A percentile compares a stretch with the other conserved stretches of the same genome.
Evolutionary conservation across 1,140 invertebrate genomes (phyloP).

Genomic region (Gonioctena quinquepunctata): DNA sequence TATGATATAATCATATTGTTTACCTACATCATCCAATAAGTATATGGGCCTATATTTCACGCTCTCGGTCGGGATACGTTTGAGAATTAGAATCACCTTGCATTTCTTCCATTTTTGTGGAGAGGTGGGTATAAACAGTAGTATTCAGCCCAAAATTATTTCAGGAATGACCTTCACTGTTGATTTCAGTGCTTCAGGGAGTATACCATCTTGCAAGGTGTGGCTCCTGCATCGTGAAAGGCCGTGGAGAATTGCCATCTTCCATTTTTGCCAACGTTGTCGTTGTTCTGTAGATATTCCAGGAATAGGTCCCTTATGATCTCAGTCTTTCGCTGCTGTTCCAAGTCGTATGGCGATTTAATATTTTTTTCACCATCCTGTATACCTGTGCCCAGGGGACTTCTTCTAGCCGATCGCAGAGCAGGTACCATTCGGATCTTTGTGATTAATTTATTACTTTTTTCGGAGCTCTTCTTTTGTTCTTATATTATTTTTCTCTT

Average conservation of each 20-base stretch:
- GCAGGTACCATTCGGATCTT: too few relatives aligned
- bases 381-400: too few relatives aligned
- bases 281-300: background rate
- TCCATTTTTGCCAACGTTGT: too few relatives aligned
- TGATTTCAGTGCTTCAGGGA: background rate
- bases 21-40: slow-evolving; percentile 5
- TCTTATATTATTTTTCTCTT: too few relatives aligned
- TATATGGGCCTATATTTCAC: slow-evolving; percentile 6
- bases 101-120: slow-evolving; percentile 20
- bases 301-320: background rate
- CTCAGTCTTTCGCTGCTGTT: background rate
- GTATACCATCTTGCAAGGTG: background rate
- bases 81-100: slow-evolving; percentile 9
- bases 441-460: too few relatives aligned
- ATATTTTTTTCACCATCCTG: too few relatives aligned
- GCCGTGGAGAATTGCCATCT: too few relatives aligned
- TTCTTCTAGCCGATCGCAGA: too few relatives aligned
- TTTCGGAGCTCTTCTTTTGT: too few relatives aligned
- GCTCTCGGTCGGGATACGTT: too few relatives aligned
- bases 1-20: slow-evolving; percentile 4
- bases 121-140: background rate
- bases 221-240: background rate
- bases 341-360: too few relatives aligned
- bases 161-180: background rate
- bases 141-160: background rate